Base-by-base conservation (phyloP, 1,140 invertebrate genomes). In the Cotesia typhae region DNA sequence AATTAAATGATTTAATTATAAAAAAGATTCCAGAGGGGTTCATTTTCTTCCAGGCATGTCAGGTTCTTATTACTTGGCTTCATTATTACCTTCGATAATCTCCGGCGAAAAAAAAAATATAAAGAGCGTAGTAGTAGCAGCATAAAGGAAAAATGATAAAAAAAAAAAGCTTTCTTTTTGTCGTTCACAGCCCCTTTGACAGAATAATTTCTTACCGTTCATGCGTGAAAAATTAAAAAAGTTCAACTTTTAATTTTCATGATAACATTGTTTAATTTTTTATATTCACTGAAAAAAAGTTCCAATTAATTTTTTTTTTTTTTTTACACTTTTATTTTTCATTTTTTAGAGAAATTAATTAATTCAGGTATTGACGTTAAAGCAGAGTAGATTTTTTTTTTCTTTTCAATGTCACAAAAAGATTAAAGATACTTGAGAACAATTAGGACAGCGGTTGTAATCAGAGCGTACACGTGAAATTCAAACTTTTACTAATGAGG, bases 401-500 rank as follows among this genome's bases (percentile, higher is more conserved):
- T 59, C 28, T 59, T 28, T 4, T 14, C 17, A 59, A 35, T 9
- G 28, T 20, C 17, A 28, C 4, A 17, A 28, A 20, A 38, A 64
- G 71, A 9, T 35, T 1, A 70, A 55, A 28, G 20, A 66, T n/a
- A 41, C 14, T 12, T 64, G 60, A 12, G 60, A 52, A 73, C 78
- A 82, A 82, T 83, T 83, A 83, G 80, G 80, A 80, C 75, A 41
- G 70, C 70, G 41, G 41, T 63, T 74, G 75, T 79, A 82, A 82
- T 81, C 79, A 76, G 77, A 80, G 77, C 76, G 78, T 77, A 81
- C 74, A 76, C 75, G 72, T 77, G 72, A 80, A 9, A 47, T 47
- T 47, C 41, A 47, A 82, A 82, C 75, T 82, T 80, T 63, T 61
- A 73, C 69, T 80, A 82, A 83, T 81, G 79, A 78, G 73, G 68